Conservation (phyloP, 2,797 vertebrate genomes). For the Cichlasoma orientale region DNA sequence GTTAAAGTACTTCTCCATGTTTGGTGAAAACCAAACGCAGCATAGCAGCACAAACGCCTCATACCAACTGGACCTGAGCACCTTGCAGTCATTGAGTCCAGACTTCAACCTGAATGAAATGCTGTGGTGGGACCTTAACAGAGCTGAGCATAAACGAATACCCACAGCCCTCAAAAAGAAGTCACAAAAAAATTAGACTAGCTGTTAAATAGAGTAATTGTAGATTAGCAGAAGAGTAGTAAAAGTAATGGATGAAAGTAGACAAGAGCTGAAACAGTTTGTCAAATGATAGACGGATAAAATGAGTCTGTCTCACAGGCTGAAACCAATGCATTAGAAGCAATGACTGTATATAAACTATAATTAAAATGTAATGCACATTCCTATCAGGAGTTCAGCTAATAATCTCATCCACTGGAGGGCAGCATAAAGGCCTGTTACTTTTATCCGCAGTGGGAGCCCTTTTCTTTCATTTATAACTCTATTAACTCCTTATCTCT, state of each 20-base stretch:
- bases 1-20: background rate
- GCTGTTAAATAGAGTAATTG: background rate
- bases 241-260: background rate
- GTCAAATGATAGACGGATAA: background rate
- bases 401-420: constrained; percentile 25
- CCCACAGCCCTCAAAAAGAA: background rate
- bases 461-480: constrained; percentile 3
- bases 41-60: background rate
- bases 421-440: constrained; percentile 48
- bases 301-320: background rate
- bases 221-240: background rate
- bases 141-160: background rate
- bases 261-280: background rate
- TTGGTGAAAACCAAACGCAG: no score
- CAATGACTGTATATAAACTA: background rate
- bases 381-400: background rate
- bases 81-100: background rate
- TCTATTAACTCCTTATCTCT: background rate
- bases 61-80: background rate
- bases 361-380: background rate
- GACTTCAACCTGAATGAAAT: background rate
- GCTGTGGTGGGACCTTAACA: background rate
- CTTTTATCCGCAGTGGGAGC: background rate
- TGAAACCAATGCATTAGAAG: background rate
- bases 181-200: background rate